Conservation (phyloP, 2,888 invertebrate genomes). For the Agriopis marginaria region DNA sequence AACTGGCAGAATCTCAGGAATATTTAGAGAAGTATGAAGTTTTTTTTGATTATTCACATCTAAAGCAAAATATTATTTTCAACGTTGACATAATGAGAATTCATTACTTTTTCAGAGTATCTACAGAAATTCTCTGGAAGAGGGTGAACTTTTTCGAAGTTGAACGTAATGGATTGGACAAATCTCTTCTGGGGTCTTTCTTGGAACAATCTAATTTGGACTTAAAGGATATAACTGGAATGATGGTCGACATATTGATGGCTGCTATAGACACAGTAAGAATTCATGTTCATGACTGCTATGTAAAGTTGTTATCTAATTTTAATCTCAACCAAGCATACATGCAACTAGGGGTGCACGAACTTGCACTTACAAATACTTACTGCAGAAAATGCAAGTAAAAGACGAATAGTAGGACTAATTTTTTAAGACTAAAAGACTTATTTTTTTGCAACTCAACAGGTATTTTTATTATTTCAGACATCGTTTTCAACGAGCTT, state of each 20-base stretch:
- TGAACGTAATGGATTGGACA: slow-evolving; percentile 49
- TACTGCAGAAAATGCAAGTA: background rate
- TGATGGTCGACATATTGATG: slow-evolving; percentile 93
- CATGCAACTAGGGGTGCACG: too few relatives aligned
- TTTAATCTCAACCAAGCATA: too few relatives aligned
- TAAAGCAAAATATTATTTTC: too few relatives aligned
- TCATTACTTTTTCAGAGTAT: slow-evolving; percentile 79
- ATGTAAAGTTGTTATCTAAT: too few relatives aligned
- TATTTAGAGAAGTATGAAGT: slow-evolving; percentile 88
- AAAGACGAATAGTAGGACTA: too few relatives aligned
- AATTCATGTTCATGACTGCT: slow-evolving; percentile 12
- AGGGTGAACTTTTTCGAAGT: slow-evolving; percentile 83
- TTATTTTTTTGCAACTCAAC: too few relatives aligned
- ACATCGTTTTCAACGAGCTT: slow-evolving; percentile 93
- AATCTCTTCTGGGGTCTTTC: slow-evolving; percentile 89
- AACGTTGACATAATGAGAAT: background rate
- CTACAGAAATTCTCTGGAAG: slow-evolving; percentile 87
- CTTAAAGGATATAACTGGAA: slow-evolving; percentile 92
- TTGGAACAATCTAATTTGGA: slow-evolving; percentile 89
- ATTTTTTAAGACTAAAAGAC: too few relatives aligned
- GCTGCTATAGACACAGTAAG: slow-evolving; percentile 95
- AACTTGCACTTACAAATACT: background rate
- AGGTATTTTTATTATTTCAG: slow-evolving; percentile 73
- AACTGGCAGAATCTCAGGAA: slow-evolving; percentile 88
- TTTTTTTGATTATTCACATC: background rate